Base-by-base conservation (phyloP, 1,140 invertebrate genomes). In the Calliphora vicina region DNA sequence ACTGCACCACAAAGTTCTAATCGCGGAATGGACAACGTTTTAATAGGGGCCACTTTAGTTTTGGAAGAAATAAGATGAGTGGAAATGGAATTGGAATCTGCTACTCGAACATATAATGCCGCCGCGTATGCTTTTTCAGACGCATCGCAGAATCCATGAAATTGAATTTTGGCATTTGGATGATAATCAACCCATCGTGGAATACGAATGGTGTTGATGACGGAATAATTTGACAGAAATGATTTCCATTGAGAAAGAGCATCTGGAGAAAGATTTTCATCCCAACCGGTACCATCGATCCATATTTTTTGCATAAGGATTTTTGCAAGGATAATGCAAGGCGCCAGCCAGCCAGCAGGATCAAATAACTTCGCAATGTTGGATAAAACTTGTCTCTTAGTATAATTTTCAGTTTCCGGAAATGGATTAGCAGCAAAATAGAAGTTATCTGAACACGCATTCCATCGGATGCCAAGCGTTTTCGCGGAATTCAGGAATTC, bases 1-100 rank as follows among this genome's bases (percentile, higher is more conserved):
- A 35, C 35, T 35, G 35, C 5, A 35, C 84, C 85, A 80, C 85
- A 86, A 15, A 88, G 50, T 80, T 89, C 87, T 26, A 90, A 82
- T 80, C 86, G 67, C 6, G 88, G 86, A 15, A 88, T 76, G 8
- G 86, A 84, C 10, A 87, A 43, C 3, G 71, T 76, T 83, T 88
- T 86, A 20, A 88, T 25, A 26, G 88, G 86, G 6, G 88, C 86
- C 15, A 57, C 45, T 57, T 26, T 71, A 12, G 67, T 71, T 71
- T 71, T 71, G n/a, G 67, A 71, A 5, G n/a, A 71, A 23, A 71
- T 26, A 13, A 71, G 26, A 26, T 71, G 67, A 25, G 25, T 71
- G 67, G 8, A 23, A 8, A 71, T 23, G 61, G 23, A 71, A 25
- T 13, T 27, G 25, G 6, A 15, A 27, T 27, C 25, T 27, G 25